Conservation (phyloP, 37 sponge, comb jelly and placozoan genomes). For the Cliona cf. orientalis region DNA sequence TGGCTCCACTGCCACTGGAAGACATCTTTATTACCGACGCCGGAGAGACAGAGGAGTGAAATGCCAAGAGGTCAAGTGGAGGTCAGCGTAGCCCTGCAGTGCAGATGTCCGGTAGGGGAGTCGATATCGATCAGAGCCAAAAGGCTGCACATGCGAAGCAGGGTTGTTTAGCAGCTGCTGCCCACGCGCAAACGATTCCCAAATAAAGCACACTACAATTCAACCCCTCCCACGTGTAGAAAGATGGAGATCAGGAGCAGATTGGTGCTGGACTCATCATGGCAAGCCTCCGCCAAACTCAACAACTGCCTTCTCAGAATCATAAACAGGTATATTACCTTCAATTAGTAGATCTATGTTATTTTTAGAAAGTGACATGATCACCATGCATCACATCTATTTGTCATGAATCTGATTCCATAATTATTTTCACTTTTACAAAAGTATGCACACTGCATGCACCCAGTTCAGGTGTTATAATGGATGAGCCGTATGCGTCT, state of each 20-base stretch:
- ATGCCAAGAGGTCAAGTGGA: background rate
- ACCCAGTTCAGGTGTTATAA: background rate
- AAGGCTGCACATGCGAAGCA: no score
- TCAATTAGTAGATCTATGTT: background rate
- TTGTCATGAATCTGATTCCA: no score
- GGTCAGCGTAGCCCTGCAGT: background rate
- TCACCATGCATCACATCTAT: no score
- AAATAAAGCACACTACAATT: background rate
- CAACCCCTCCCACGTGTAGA: background rate
- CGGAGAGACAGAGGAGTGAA: no score
- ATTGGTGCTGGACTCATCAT: background rate
- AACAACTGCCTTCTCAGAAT: background rate
- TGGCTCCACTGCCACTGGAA: no score
- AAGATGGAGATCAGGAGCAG: background rate
- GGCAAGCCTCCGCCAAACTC: background rate
- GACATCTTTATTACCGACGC: constrained; percentile 10
- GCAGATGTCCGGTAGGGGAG: background rate
- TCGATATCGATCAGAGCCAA: no score
- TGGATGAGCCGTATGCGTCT: constrained; percentile 12
- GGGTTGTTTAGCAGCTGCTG: no score
- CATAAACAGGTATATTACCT: background rate
- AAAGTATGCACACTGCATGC: background rate
- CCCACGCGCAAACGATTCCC: background rate
- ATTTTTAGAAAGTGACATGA: background rate
- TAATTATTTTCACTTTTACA: no score